These are phyloP conservation scores for Drosophila parvula DNA, from an alignment of 1,140 invertebrate genomes.

Conservation along the genomic window DNA sequence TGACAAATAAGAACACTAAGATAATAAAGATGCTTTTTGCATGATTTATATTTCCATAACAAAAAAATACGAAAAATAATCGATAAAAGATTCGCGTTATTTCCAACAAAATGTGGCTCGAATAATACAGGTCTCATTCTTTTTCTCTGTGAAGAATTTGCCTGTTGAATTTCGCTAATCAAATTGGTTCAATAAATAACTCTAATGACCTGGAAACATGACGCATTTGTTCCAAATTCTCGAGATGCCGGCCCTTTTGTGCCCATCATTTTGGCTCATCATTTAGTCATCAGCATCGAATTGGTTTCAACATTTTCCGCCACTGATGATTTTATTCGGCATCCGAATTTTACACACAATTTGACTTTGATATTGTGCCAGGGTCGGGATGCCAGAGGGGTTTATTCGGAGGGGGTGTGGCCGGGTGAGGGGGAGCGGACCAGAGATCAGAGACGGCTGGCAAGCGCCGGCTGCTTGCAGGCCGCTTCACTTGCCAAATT, in stretches of 20 bases:
- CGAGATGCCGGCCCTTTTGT: slow-evolving; percentile 25
- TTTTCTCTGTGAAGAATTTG: background rate
- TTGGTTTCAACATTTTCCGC: slow-evolving; percentile 51
- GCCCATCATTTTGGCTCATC: slow-evolving; percentile 37
- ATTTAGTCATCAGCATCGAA: slow-evolving; percentile 51
- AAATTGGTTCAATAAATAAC: slow-evolving; percentile 43
- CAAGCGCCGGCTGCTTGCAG: slow-evolving; percentile 55
- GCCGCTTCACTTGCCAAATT: slow-evolving; percentile 57
- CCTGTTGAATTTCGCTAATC: slow-evolving; percentile 11
- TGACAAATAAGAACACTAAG: too few species aligned
- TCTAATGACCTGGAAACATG: slow-evolving; percentile 52
- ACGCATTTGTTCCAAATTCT: slow-evolving; percentile 25
- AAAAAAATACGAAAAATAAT: too few species aligned
- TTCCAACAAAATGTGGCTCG: background rate
- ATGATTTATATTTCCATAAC: too few species aligned
- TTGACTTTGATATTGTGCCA: slow-evolving; percentile 72
- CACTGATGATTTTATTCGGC: slow-evolving; percentile 68
- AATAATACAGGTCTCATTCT: background rate
- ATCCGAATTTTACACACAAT: slow-evolving; percentile 62
- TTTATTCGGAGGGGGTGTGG: background rate
- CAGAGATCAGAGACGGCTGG: slow-evolving; percentile 46
- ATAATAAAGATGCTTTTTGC: too few species aligned
- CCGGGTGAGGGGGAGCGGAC: slow-evolving; percentile 3
- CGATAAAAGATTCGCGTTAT: background rate
- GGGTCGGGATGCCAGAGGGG: slow-evolving; percentile 26